These are phyloP conservation scores for Porites lutea DNA, from an alignment of 64 coral and sea anemone species.

Conservation along the genomic window DNA sequence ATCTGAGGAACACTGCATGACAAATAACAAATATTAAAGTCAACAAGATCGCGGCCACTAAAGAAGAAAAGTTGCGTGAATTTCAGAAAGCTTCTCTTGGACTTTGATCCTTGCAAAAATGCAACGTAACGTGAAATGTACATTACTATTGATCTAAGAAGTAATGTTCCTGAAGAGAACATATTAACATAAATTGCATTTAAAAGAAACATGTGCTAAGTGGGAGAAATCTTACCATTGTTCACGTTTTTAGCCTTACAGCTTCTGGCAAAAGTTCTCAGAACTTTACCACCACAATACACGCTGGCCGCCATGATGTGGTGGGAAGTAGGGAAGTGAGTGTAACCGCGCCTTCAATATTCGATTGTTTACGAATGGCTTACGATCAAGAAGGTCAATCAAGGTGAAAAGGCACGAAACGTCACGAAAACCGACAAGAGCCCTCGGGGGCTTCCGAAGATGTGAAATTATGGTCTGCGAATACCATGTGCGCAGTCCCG, in stretches of 20 bases:
- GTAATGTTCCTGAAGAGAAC: neutral
- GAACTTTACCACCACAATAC: conserved; percentile 62
- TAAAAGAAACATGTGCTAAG: neutral
- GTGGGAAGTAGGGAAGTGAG: neutral
- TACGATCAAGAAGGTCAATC: neutral
- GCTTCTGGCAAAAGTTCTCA: conserved; percentile 59
- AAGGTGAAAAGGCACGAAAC: neutral
- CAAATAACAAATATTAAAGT: neutral
- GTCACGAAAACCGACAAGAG: neutral
- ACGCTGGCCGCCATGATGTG: conserved; percentile 66
- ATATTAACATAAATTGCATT: neutral
- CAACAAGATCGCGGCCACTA: neutral
- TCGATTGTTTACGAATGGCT: conserved; percentile 38
- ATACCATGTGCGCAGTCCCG: neutral
- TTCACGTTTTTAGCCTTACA: conserved; percentile 20
- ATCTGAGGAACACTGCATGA: conserved; percentile 47
- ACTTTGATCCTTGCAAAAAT: neutral
- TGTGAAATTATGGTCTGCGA: conserved; percentile 4
- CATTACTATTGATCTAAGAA: neutral
- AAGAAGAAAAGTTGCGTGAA: conserved; percentile 3
- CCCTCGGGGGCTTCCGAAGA: neutral
- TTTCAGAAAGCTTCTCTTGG: neutral
- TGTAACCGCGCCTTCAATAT: conserved; percentile 68
- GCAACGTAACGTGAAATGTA: conserved; percentile 16
- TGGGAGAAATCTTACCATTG: conserved; percentile 12